Base-by-base conservation (phyloP, 2,888 invertebrate genomes). In the Nomada ruficornis region DNA sequence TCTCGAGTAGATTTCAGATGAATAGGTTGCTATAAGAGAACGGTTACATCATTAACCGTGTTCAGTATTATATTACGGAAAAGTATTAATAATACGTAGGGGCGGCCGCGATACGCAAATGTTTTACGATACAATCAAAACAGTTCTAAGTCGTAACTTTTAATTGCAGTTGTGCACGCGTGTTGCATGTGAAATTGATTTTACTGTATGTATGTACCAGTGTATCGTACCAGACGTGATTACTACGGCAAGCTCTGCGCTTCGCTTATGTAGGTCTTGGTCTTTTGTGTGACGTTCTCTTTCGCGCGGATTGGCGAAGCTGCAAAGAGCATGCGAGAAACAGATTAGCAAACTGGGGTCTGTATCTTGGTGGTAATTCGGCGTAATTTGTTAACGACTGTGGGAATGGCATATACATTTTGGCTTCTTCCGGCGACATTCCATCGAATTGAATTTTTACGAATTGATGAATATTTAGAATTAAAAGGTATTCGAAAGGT, bases 221-320 rank as follows among this genome's bases (percentile, higher is more conserved):
- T 50, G 54, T 59, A 52, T 64, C 50, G 60, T 60, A 69, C 47
- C 26, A 47, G 42, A 23, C 54, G 59, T 36, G 80, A 81, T 80
- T 74, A 74, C 64, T 55, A 26, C 42, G 55, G 44, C 69, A 23
- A 80, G 64, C 64, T 68, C 69, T 81, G 74, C 70, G 50, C 74
- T 63, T 42, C 60, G 50, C 54, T 69, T 80, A 80, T 73, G 67
- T 81, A 80, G 75, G 80, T 80, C 81, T 80, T 75, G 80, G 80
- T 74, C 81, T 77, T 69, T 80, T 75, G 80, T 79, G 50, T 36
- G 73, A 79, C 73, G 80, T 71, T 82, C 80, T 82, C 70, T 81
- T 82, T 81, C 67, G 81, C 76, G 52, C 69, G 47, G 60, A 52
- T 44, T 50, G 60, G 65, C 69, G 65, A 69, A 69, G 55, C 63